Conservation (phyloP, 2,113 vertebrate genomes). For the Siniperca knerii region DNA sequence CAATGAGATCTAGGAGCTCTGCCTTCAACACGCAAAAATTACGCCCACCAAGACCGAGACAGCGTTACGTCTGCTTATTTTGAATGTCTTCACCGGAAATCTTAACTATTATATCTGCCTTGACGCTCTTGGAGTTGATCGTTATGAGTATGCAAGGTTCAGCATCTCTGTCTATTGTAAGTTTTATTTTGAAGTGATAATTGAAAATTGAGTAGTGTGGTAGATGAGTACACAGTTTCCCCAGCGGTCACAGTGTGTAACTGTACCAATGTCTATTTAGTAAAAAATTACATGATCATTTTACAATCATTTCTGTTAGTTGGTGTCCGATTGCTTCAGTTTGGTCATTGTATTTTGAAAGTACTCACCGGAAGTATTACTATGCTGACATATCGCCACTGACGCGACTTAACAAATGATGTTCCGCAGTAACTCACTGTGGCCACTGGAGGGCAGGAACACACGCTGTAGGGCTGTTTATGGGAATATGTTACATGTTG, state of each 20-base stretch:
- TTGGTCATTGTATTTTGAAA: too few relatives aligned
- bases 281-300: too few relatives aligned
- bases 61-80: not conserved
- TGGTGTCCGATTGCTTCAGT: too few relatives aligned
- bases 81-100: not conserved
- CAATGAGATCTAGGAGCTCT: not conserved
- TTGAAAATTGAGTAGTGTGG: not conserved
- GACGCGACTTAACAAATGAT: not conserved
- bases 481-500: too few relatives aligned
- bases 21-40: not conserved
- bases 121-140: too few relatives aligned
- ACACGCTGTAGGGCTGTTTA: not conserved
- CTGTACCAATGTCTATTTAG: too few relatives aligned
- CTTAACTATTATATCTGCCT: not conserved
- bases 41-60: not conserved
- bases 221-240: too few relatives aligned
- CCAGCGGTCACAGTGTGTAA: too few relatives aligned
- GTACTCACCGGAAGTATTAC: not conserved
- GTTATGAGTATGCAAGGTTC: not conserved
- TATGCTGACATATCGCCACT: not conserved
- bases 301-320: too few relatives aligned
- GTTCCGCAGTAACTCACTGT: not conserved
- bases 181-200: slow-evolving; percentile 16
- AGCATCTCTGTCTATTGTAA: not conserved
- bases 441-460: not conserved